These are phyloP conservation scores for Corapipo altera DNA, from an alignment of 2,113 vertebrate genomes.

Conservation along the genomic window DNA sequence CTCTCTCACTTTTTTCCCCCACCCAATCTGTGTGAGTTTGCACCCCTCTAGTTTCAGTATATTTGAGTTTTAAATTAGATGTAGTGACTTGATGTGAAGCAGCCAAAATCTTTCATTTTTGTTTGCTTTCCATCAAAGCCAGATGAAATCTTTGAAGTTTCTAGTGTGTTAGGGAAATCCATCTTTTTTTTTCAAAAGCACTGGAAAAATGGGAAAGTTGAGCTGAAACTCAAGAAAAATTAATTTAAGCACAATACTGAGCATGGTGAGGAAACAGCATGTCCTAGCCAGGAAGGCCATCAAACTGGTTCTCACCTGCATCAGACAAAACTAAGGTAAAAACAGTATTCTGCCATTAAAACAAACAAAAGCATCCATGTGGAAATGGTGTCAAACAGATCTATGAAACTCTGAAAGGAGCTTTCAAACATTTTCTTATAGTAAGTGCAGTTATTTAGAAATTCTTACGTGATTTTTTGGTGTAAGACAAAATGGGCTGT, in stretches of 20 bases:
- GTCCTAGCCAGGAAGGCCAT: background rate
- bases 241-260: background rate
- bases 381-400: background rate
- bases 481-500: background rate
- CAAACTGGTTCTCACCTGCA: background rate
- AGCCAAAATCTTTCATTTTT: background rate
- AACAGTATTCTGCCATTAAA: background rate
- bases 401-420: background rate
- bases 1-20: background rate
- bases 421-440: background rate
- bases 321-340: background rate
- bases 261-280: background rate
- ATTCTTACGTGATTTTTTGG: background rate
- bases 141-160: background rate
- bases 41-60: constrained; percentile 11
- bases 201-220: background rate
- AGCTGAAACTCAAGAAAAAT: background rate
- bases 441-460: background rate
- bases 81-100: background rate
- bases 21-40: background rate
- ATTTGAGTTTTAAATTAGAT: background rate
- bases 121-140: background rate
- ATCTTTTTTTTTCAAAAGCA: background rate
- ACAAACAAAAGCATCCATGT: background rate
- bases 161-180: background rate